Conservation (phyloP, 1,140 invertebrate genomes). For the Vanessa tameamea region DNA sequence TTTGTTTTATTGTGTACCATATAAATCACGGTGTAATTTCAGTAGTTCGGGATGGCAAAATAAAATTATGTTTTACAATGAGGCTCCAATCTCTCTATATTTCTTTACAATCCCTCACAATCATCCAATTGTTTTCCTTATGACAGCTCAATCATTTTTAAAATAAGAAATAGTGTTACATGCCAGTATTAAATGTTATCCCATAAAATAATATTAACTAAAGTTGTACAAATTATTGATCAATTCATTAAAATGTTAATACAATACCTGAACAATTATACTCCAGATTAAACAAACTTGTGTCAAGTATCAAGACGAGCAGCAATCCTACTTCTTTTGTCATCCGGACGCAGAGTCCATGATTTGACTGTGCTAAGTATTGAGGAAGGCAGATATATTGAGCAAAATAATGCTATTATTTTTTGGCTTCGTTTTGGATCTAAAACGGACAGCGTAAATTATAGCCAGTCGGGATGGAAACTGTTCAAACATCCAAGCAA, state of each 20-base stretch:
- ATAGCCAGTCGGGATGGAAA: background rate
- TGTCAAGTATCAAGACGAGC: background rate
- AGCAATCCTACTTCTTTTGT: background rate
- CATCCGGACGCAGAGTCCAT: background rate
- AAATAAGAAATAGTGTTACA: too few relatives aligned
- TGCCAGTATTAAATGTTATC: too few relatives aligned
- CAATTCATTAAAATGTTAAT: background rate
- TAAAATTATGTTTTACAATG: too few relatives aligned
- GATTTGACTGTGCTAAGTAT: background rate
- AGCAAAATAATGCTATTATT: background rate
- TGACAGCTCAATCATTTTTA: too few relatives aligned
- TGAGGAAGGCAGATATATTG: background rate
- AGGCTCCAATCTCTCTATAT: too few relatives aligned
- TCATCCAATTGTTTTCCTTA: too few relatives aligned
- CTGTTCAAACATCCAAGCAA: background rate
- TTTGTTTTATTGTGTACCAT: too few relatives aligned
- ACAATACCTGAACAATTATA: background rate
- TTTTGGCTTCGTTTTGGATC: background rate
- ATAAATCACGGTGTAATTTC: too few relatives aligned
- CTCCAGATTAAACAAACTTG: background rate
- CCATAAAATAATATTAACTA: too few relatives aligned
- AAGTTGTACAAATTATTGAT: too few relatives aligned
- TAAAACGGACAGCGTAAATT: background rate
- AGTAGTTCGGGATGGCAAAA: too few relatives aligned
- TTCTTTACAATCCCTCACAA: too few relatives aligned